These are phyloP conservation scores for Agrochola macilenta DNA, from an alignment of 2,888 invertebrate species.

Conservation along the genomic window DNA sequence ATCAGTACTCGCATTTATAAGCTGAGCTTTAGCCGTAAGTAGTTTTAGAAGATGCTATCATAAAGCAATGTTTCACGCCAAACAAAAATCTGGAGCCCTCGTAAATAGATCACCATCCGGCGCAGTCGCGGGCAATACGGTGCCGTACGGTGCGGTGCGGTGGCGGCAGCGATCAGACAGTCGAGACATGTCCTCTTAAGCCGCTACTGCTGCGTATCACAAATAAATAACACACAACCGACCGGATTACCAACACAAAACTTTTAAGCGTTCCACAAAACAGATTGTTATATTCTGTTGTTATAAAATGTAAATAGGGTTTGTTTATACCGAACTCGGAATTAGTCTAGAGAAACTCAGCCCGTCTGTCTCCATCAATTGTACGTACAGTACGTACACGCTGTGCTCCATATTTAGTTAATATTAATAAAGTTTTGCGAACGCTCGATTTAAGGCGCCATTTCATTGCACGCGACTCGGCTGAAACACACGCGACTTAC, in stretches of 20 bases:
- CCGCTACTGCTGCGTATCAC: slow-evolving; percentile 26
- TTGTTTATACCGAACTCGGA: slow-evolving; percentile 45
- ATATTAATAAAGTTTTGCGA: slow-evolving; percentile 51
- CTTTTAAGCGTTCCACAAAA: slow-evolving; percentile 41
- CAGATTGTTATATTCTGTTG: slow-evolving; percentile 50
- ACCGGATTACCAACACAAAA: slow-evolving; percentile 40
- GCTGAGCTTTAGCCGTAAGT: slow-evolving; percentile 18
- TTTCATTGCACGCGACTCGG: slow-evolving; percentile 44
- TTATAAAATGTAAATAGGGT: slow-evolving; percentile 44
- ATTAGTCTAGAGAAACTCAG: slow-evolving; percentile 44
- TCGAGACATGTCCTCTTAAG: slow-evolving; percentile 7
- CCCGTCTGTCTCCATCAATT: slow-evolving; percentile 36
- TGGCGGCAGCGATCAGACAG: slow-evolving; percentile 1
- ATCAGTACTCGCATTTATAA: slow-evolving; percentile 25
- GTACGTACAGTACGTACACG: background rate
- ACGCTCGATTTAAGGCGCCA: slow-evolving; percentile 41
- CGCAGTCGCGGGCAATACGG: background rate
- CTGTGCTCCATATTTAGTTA: slow-evolving; percentile 40
- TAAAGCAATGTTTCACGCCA: slow-evolving; percentile 31
- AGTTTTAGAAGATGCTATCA: slow-evolving; percentile 39
- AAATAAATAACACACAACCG: slow-evolving; percentile 36
- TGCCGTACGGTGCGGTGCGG: background rate
- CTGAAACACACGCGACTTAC: slow-evolving; percentile 26
- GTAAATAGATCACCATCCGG: slow-evolving; percentile 12
- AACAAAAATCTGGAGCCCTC: slow-evolving; percentile 27